These are phyloP conservation scores for Zaprionus bogoriensis DNA, from an alignment of 2,888 invertebrate species.

Conservation along the genomic window DNA sequence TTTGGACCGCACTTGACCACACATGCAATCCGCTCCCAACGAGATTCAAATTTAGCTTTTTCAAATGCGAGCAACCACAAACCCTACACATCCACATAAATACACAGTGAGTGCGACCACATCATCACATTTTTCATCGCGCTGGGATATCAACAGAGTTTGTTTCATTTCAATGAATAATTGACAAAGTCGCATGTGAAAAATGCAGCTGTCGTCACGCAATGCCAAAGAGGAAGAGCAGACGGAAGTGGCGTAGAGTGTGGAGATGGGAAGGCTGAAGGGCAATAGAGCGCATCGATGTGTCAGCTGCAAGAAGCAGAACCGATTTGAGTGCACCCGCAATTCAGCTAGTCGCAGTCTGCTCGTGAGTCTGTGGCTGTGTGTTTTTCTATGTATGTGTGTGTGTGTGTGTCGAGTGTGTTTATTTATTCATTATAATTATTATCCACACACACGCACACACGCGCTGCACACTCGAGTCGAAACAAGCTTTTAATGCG, in stretches of 20 bases:
- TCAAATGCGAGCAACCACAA: too few species aligned
- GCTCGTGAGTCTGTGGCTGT: background rate
- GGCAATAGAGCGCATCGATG: conserved; percentile 13
- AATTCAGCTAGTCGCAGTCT: conserved; percentile 9
- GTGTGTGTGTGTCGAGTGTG: conserved; percentile 5
- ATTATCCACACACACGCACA: conserved; percentile 1
- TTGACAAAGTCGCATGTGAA: conserved; percentile 1
- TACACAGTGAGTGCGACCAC: too few species aligned
- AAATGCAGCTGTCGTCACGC: conserved; percentile 11
- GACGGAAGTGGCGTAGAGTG: background rate
- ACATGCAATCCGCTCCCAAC: too few species aligned
- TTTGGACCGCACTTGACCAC: too few species aligned
- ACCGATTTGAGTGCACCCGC: too few species aligned
- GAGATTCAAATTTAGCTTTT: too few species aligned
- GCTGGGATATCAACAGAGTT: background rate
- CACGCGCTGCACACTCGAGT: background rate
- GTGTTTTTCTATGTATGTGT: background rate
- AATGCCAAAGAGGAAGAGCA: background rate
- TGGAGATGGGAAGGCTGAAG: background rate
- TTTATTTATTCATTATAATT: conserved; percentile 36
- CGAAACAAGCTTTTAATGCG: conserved; percentile 28
- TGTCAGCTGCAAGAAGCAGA: conserved; percentile 2
- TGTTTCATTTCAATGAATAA: conserved; percentile 17
- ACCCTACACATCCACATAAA: too few species aligned
- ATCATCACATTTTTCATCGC: background rate